Conservation (phyloP, 2,797 vertebrate genomes). For the Cynopterus sphinx region DNA sequence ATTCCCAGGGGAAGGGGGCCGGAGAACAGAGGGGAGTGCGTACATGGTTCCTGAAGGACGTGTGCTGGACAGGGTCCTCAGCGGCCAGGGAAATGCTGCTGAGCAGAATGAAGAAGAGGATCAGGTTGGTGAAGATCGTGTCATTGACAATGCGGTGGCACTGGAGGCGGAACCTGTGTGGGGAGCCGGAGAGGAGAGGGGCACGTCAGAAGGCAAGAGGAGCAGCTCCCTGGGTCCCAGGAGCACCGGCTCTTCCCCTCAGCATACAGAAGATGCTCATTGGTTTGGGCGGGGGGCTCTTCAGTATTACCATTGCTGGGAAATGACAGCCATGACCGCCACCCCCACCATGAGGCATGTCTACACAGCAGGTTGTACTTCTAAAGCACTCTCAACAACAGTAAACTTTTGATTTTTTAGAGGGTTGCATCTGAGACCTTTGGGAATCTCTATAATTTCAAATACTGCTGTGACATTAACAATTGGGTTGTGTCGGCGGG, state of each 20-base stretch:
- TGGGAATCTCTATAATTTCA: background rate
- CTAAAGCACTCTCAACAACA: background rate
- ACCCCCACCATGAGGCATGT: rapidly evolving
- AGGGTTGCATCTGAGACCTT: background rate
- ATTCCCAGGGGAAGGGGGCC: background rate
- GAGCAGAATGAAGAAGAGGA: conserved; percentile 99
- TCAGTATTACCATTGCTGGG: too few species aligned
- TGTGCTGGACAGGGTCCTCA: conserved; percentile 95
- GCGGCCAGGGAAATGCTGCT: conserved; percentile 99
- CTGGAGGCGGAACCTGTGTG: conserved; percentile 94
- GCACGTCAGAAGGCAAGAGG: background rate
- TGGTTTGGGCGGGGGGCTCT: background rate
- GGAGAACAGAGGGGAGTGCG: conserved; percentile 60
- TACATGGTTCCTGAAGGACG: conserved; percentile 97
- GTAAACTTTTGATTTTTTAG: background rate
- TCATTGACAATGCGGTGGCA: conserved; percentile 99
- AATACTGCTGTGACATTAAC: background rate
- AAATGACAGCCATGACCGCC: rapidly evolving
- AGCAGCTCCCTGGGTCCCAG: background rate
- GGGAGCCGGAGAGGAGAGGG: background rate
- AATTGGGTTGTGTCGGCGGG: background rate
- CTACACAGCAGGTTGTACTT: background rate
- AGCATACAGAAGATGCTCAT: background rate
- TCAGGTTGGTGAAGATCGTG: conserved; percentile 99
- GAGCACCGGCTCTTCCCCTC: background rate